Conservation (phyloP, 2,888 invertebrate genomes). For the Tigriopus californicus region DNA sequence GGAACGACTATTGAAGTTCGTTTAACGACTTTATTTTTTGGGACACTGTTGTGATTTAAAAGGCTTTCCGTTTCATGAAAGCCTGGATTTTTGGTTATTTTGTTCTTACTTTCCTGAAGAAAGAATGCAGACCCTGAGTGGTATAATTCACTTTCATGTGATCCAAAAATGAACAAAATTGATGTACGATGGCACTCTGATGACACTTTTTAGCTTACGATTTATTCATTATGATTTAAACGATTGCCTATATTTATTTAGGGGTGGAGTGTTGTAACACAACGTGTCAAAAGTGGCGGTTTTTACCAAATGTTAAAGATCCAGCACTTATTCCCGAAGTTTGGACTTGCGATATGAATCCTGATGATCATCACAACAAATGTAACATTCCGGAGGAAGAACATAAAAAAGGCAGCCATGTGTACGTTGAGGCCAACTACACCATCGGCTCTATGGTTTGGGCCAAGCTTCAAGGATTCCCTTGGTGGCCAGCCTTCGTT, state of each 20-base stretch:
- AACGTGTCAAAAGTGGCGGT: slow-evolving; percentile 39
- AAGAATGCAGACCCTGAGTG: too few relatives aligned
- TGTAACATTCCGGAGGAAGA: slow-evolving; percentile 17
- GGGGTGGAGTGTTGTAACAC: slow-evolving; percentile 38
- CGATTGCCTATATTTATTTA: background rate
- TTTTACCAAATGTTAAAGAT: slow-evolving; percentile 35
- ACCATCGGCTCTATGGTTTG: slow-evolving; percentile 46
- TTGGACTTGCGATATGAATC: slow-evolving; percentile 44
- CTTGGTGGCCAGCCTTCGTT: slow-evolving; percentile 54
- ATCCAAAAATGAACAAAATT: too few relatives aligned
- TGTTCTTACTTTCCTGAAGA: too few relatives aligned
- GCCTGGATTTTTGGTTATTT: too few relatives aligned
- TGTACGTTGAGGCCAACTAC: slow-evolving; percentile 34
- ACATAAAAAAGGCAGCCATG: background rate
- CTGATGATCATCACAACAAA: slow-evolving; percentile 28
- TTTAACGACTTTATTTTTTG: too few relatives aligned
- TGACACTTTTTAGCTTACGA: too few relatives aligned
- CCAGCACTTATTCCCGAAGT: slow-evolving; percentile 37
- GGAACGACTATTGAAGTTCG: too few relatives aligned
- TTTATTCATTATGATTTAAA: too few relatives aligned
- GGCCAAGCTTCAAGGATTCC: slow-evolving; percentile 40
- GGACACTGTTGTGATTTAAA: too few relatives aligned
- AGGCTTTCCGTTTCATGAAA: too few relatives aligned
- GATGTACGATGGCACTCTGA: too few relatives aligned
- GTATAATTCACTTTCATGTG: too few relatives aligned